phyloP scores from a whole-genome alignment of 2,888 invertebrate species.

The Agrotis puta region DNA sequence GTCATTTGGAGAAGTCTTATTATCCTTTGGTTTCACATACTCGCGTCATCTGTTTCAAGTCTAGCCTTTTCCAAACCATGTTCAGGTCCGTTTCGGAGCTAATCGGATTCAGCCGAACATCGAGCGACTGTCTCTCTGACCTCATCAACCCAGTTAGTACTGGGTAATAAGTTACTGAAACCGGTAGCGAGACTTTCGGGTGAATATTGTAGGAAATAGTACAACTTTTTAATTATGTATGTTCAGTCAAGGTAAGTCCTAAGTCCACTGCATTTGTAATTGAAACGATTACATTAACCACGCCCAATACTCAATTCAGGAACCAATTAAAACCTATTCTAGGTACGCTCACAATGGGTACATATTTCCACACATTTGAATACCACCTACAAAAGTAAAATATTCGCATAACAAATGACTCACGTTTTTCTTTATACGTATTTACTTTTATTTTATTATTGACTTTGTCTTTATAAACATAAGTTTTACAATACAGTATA shows the following conservation, averaged over 20 bases:
- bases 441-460: conserved; percentile 18
- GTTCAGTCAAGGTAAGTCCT: conserved; percentile 7
- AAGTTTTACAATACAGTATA: background rate
- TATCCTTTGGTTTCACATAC: too few species aligned
- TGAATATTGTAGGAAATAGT: too few species aligned
- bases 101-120: too few species aligned
- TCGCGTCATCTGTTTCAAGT: too few species aligned
- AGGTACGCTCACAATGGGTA: background rate
- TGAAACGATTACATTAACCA: background rate
- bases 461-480: conserved; percentile 8
- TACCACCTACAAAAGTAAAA: conserved; percentile 25
- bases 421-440: conserved; percentile 17
- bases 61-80: too few species aligned
- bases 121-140: too few species aligned
- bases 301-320: background rate
- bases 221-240: background rate
- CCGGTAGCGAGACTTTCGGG: too few species aligned
- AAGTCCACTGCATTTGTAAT: conserved; percentile 23
- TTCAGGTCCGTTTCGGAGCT: too few species aligned
- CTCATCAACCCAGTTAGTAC: too few species aligned
- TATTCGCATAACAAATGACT: conserved; percentile 50
- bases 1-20: background rate
- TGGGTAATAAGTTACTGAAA: too few species aligned
- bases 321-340: conserved; percentile 6
- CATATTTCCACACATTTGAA: conserved; percentile 23